Conservation (phyloP, 2,888 invertebrate genomes). For the Drosophila anomalata region DNA sequence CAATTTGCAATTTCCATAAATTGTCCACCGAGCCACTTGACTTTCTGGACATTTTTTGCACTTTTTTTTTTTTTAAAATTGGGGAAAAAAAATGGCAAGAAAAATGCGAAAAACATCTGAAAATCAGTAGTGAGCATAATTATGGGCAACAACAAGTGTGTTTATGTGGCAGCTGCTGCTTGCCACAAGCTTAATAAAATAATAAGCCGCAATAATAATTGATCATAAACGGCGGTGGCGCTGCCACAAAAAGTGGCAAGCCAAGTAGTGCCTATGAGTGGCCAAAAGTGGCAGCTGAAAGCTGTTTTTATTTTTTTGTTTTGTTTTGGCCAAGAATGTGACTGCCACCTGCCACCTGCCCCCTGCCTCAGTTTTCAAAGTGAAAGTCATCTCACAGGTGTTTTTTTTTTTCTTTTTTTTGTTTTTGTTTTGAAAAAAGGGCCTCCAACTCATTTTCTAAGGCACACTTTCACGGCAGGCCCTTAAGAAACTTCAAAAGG, state of each 20-base stretch:
- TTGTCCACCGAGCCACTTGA: constrained; percentile 38
- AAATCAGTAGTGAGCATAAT: constrained; percentile 47
- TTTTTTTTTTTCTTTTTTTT: not conserved
- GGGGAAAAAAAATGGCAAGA: not conserved
- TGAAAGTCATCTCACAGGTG: constrained; percentile 51
- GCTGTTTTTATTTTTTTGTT: constrained; percentile 15
- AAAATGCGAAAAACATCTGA: constrained; percentile 6
- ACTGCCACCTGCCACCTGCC: constrained; percentile 16
- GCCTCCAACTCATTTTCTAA: constrained; percentile 10
- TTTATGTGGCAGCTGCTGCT: constrained; percentile 48
- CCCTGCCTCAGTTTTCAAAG: constrained; percentile 45
- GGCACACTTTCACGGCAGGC: constrained; percentile 12
- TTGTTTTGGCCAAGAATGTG: constrained; percentile 55
- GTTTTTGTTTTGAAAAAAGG: constrained; percentile 1
- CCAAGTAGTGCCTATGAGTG: not conserved
- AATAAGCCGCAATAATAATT: constrained; percentile 62
- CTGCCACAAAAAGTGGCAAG: constrained; percentile 30
- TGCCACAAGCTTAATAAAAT: constrained; percentile 53
- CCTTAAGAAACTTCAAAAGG: not conserved
- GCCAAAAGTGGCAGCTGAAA: constrained; percentile 39
- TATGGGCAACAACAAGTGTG: constrained; percentile 54
- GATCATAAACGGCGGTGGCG: constrained; percentile 46
- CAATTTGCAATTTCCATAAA: constrained; percentile 69
- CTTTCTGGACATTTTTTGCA: constrained; percentile 55
- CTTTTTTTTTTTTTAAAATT: too few species aligned